phyloP scores from a whole-genome alignment of 2,797 vertebrate species.

The Telmatherina bonti region DNA sequence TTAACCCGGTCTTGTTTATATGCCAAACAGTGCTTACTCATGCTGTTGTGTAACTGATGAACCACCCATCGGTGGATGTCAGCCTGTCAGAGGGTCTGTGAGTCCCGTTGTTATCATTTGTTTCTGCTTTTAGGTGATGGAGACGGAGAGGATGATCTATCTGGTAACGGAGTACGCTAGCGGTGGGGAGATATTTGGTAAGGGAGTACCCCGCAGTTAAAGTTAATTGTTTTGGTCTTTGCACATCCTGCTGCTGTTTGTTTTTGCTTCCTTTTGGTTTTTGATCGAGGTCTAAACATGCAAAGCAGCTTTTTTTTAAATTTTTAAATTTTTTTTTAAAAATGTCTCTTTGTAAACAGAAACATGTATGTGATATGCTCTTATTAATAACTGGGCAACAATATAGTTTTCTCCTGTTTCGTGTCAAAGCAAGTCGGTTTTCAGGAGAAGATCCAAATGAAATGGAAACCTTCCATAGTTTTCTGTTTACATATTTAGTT shows the following conservation, averaged over 20 bases:
- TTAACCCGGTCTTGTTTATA: constrained; percentile 27
- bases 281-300: neutral
- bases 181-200: constrained; percentile 98
- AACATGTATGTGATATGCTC: neutral
- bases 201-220: constrained; percentile 68
- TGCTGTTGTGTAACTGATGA: constrained; percentile 57
- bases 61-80: constrained; percentile 29
- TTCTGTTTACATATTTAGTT: neutral
- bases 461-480: neutral
- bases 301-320: neutral
- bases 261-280: neutral
- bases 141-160: constrained; percentile 98
- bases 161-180: constrained; percentile 98
- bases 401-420: neutral
- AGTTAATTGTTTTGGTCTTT: neutral
- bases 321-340: too few species aligned
- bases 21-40: constrained; percentile 49
- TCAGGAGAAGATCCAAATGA: neutral
- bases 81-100: constrained; percentile 23
- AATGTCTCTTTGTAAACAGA: neutral
- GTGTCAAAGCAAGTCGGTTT: neutral
- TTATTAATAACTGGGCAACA: neutral
- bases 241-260: neutral
- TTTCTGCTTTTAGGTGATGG: constrained; percentile 92
- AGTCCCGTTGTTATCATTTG: constrained; percentile 22